Base-by-base conservation (phyloP, 2,888 invertebrate genomes). In the Capitulum mitella region DNA sequence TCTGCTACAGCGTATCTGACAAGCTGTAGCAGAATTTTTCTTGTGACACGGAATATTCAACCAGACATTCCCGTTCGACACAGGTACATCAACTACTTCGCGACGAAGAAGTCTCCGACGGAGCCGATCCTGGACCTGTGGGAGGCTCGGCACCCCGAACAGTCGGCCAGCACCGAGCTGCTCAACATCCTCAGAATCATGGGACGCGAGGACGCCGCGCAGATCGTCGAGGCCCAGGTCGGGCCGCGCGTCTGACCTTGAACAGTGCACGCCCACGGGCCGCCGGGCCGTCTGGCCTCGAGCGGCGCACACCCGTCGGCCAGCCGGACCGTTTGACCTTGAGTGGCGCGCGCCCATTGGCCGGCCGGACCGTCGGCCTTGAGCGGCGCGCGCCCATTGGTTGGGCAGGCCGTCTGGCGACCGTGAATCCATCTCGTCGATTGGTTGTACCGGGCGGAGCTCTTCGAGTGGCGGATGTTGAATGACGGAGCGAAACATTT, bases 81-180 rank as follows among this genome's bases (percentile, higher is more conserved):
- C 84, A 90, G 90, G 84, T 97, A 95, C 86, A 95, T 95, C 84
- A 96, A 96, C 86, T 97, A 94, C 87, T 98, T 98, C 86, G 97
- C 97, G 74, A 95, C 97, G 79, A 97, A 97, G 85, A 91, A 94
- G 80, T 97, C 97, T 82, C 98, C 98, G 19, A 97, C 97, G 75
- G 97, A 97, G 85, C 94, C 95, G 86, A 94, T 97, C 83, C 88
- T 97, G 84, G 95, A 96, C 86, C 88, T 97, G 84, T 97, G 97
- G 97, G 94, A 97, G 87, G 96, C 96, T 81, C 90, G 95, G 83
- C 91, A 94, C 86, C 90, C 93, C 82, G 92, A 93, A 84, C 91
- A 91, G 78, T 92, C 91, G 83, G 93, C 94, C 84, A 88, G 94
- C 82, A 91, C 92, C 81, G 93, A 93, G 88, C 89, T 95, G 83